These are phyloP conservation scores for Hydriomena furcata DNA, from an alignment of 2,888 invertebrate genomes.

Conservation along the genomic window DNA sequence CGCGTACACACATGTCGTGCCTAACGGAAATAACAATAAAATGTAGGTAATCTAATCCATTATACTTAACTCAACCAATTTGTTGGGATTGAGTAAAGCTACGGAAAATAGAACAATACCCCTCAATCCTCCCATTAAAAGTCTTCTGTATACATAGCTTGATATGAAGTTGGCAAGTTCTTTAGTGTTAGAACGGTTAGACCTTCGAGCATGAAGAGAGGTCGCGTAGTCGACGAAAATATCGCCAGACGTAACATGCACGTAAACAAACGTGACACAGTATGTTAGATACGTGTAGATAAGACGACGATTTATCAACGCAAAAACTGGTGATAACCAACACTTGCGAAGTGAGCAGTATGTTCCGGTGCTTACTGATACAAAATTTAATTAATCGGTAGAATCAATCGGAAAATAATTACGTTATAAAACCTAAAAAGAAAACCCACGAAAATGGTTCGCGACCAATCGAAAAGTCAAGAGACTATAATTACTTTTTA, in stretches of 20 bases:
- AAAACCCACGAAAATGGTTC: too few relatives aligned
- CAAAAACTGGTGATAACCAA: neutral
- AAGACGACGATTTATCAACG: constrained; percentile 22
- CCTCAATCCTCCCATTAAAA: neutral
- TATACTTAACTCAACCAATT: constrained; percentile 33
- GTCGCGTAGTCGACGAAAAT: constrained; percentile 57
- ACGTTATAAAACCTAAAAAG: too few relatives aligned
- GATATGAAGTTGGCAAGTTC: constrained; percentile 43
- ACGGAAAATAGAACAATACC: constrained; percentile 6
- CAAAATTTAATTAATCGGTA: too few relatives aligned
- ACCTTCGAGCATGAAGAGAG: constrained; percentile 56
- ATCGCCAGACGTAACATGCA: constrained; percentile 44
- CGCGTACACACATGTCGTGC: constrained; percentile 13
- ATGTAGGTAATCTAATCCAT: constrained; percentile 32
- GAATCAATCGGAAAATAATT: too few relatives aligned
- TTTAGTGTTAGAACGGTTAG: constrained; percentile 42
- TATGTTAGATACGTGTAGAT: constrained; percentile 33
- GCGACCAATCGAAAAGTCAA: too few relatives aligned
- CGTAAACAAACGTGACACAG: constrained; percentile 38
- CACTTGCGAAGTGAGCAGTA: neutral
- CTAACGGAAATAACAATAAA: constrained; percentile 22
- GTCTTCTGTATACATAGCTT: neutral
- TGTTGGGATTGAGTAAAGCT: constrained; percentile 14
- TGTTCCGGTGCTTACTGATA: neutral
- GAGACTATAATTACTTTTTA: too few relatives aligned